Evolutionary conservation across 2,888 invertebrate species (phyloP).

Genomic region (Drosophila antonietae): DNA sequence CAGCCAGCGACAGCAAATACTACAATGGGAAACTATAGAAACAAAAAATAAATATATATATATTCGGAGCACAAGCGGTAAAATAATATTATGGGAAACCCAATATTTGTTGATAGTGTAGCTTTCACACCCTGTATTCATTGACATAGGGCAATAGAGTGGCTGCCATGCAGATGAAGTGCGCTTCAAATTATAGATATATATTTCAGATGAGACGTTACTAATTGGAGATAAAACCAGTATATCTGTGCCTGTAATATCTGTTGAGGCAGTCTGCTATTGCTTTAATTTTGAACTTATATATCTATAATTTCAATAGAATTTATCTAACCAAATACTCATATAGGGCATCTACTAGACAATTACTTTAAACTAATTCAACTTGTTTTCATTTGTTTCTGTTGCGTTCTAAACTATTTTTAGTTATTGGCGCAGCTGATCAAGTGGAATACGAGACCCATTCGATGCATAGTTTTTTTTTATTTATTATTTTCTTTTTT

Average conservation of each 20-base stretch:
- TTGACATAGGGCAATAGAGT: not conserved
- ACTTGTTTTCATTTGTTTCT: conserved; percentile 13
- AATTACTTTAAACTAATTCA: not conserved
- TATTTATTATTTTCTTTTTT: not conserved
- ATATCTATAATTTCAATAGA: not conserved
- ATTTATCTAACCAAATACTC: not conserved
- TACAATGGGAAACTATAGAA: conserved; percentile 17
- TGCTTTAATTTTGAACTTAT: too few relatives aligned
- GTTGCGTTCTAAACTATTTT: conserved; percentile 10
- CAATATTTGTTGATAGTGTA: conserved; percentile 57
- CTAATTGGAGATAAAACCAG: not conserved
- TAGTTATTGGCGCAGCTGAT: conserved; percentile 12
- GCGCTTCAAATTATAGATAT: not conserved
- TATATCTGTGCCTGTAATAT: not conserved
- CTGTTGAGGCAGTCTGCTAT: not conserved
- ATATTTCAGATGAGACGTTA: not conserved
- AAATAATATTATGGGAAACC: conserved; percentile 63
- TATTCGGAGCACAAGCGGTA: conserved; percentile 25
- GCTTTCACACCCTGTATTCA: not conserved
- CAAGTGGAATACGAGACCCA: conserved; percentile 19
- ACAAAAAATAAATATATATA: not conserved
- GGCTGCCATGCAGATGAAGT: not conserved
- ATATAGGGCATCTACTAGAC: not conserved
- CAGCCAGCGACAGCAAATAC: conserved; percentile 30
- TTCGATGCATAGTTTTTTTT: not conserved